Evolutionary conservation across 2,888 invertebrate genomes (phyloP).

Genomic region (Diaphora mendica): DNA sequence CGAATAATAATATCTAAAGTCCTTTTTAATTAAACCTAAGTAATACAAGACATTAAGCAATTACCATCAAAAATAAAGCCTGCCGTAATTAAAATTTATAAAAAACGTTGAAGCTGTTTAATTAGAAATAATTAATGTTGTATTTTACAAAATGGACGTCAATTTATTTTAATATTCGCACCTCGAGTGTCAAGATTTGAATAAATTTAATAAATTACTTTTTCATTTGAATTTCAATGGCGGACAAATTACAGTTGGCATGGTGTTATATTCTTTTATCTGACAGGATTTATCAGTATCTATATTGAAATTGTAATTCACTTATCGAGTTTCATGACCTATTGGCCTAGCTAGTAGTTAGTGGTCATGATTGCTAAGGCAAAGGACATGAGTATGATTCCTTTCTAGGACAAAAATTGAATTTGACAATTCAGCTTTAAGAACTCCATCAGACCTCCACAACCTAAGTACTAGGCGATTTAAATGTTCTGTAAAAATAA

Average conservation of each 20-base stretch:
- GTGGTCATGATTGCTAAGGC: too few relatives aligned
- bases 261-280: slow-evolving; percentile 22
- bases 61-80: slow-evolving; percentile 1
- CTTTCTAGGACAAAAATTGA: too few relatives aligned
- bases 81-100: slow-evolving; percentile 1
- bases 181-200: slow-evolving; percentile 39
- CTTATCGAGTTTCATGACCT: background rate
- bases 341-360: background rate
- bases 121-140: slow-evolving; percentile 32
- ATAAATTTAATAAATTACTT: slow-evolving; percentile 43
- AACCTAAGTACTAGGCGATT: background rate
- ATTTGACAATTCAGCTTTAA: too few relatives aligned
- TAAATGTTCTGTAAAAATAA: background rate
- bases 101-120: slow-evolving; percentile 8
- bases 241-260: slow-evolving; percentile 22
- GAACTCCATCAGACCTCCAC: too few relatives aligned
- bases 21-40: background rate
- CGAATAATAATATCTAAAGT: background rate
- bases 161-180: slow-evolving; percentile 43
- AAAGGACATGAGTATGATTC: too few relatives aligned
- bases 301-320: background rate
- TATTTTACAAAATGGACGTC: slow-evolving; percentile 33
- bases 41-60: background rate
- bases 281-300: background rate
- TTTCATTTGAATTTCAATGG: slow-evolving; percentile 40